Evolutionary conservation across 2,113 vertebrate species (phyloP), one percentile per base, ranked within the genome.

Genomic region (Agapornis roseicollis): DNA sequence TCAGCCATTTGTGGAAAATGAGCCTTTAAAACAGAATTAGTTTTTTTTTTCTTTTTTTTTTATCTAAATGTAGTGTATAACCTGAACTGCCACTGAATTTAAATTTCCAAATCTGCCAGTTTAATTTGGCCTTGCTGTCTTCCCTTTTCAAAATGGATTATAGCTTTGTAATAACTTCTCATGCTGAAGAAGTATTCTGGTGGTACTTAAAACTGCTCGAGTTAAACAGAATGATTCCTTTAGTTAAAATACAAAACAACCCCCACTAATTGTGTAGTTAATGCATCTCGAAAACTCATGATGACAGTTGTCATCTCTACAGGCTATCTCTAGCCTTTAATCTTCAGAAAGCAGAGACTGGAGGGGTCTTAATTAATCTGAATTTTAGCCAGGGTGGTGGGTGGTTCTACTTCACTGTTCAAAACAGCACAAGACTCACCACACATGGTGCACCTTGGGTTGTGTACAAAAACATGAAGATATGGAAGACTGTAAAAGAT

Each of bases 1-100:
- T 94, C 92, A 94, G 86, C 92, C 92, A 87, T 96, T 96, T 96
- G 88, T 93, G 88, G 89, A 93, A 95, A 97, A 96, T 91, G 77
- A 94, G 81, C 39, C 76, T 96, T 97, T 97, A 93, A 97, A 97
- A 94, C 84, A 91, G 92, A 97, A 97, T 95, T 96, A 95, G 61
- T n/a, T 2, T 29, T 53, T 35, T 18, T 68, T 46, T 44, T 44
- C 42, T 44, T 42, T 44, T 37, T 80, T 53, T 92, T 65, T 19
- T 12, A 76, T 68, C 41, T 87, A 88, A 87, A 46, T 7, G 9
- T 55, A 69, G 83, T 68, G 35, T 69, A 74, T 73, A 80, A 94
- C 79, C 65, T 46, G 91, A 95, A 92, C 66, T 63, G 78, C 90
- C 70, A 58, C 84, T 66, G 94, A 81, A 95, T 96, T 90, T 69